Conservation (phyloP, 2,113 vertebrate genomes). For the Neodontobutis hainanensis region DNA sequence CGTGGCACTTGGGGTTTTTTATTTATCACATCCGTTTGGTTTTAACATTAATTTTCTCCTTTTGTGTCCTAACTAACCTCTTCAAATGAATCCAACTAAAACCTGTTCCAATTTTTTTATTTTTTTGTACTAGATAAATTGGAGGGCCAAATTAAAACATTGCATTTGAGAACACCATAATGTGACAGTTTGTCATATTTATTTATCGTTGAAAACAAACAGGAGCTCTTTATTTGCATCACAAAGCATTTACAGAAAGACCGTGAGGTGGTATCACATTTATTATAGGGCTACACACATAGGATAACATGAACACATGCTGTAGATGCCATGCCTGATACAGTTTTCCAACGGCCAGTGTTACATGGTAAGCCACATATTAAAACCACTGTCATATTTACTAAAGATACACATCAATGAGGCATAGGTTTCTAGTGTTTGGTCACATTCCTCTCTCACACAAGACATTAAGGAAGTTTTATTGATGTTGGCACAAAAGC, state of each 20-base stretch:
- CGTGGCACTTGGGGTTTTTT: too few relatives aligned
- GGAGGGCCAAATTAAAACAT: too few relatives aligned
- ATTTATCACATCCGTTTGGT: too few relatives aligned
- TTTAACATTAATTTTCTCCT: too few relatives aligned
- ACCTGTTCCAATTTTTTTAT: too few relatives aligned
- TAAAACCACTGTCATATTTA: conserved; percentile 32
- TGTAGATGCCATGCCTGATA: conserved; percentile 49
- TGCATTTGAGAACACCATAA: too few relatives aligned
- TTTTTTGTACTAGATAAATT: too few relatives aligned
- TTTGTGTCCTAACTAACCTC: too few relatives aligned
- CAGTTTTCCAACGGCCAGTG: conserved; percentile 21
- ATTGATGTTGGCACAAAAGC: background rate
- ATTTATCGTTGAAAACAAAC: background rate
- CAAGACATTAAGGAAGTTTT: conserved; percentile 19
- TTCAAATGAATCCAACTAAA: too few relatives aligned
- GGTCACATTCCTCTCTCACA: conserved; percentile 14
- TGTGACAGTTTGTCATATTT: too few relatives aligned
- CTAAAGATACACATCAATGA: conserved; percentile 25
- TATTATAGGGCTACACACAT: conserved; percentile 60
- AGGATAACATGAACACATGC: conserved; percentile 60
- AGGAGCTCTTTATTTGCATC: background rate
- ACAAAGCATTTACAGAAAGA: background rate
- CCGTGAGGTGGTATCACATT: conserved; percentile 51
- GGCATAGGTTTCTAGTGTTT: conserved; percentile 1
- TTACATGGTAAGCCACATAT: conserved; percentile 37